Percentiles rank a stretch among this genome's conserved stretches.
Evolutionary conservation across 2,113 vertebrate species (phyloP).

Genomic region (Arizona elegans): DNA sequence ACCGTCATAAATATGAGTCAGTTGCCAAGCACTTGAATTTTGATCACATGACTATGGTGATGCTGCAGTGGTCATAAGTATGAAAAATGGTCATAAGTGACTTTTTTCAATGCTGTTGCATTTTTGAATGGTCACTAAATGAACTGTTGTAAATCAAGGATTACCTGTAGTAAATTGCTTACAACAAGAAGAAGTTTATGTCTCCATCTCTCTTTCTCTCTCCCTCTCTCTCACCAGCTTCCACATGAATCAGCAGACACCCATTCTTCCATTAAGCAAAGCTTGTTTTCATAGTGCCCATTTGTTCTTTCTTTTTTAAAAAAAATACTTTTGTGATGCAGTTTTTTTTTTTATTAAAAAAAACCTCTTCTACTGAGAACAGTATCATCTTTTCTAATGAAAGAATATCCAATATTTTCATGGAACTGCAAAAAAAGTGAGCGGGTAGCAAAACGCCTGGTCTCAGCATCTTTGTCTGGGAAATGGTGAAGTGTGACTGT

Average conservation of each 20-base stretch:
- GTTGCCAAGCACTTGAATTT: neutral
- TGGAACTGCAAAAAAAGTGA: constrained; percentile 66
- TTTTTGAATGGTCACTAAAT: neutral
- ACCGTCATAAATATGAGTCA: neutral
- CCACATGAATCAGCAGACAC: constrained; percentile 53
- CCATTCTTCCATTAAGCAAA: constrained; percentile 57
- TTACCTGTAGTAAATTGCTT: neutral
- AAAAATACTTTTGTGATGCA: constrained; percentile 42
- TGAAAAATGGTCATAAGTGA: neutral
- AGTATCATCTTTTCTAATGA: constrained; percentile 70
- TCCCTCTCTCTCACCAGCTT: neutral
- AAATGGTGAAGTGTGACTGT: constrained; percentile 91
- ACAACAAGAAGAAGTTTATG: neutral
- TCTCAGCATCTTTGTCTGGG: constrained; percentile 92
- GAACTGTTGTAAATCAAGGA: neutral
- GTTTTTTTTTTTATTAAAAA: constrained; percentile 15
- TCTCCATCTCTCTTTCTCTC: neutral
- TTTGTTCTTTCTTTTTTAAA: constrained; percentile 42
- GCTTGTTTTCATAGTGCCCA: constrained; percentile 13
- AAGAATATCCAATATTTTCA: constrained; percentile 71
- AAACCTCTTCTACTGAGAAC: constrained; percentile 23
- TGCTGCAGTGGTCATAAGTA: neutral
- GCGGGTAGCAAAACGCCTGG: constrained; percentile 71
- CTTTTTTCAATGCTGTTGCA: neutral
- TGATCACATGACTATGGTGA: neutral